Conservation (phyloP, 1,140 invertebrate species). For the Euglossa dilemma region DNA sequence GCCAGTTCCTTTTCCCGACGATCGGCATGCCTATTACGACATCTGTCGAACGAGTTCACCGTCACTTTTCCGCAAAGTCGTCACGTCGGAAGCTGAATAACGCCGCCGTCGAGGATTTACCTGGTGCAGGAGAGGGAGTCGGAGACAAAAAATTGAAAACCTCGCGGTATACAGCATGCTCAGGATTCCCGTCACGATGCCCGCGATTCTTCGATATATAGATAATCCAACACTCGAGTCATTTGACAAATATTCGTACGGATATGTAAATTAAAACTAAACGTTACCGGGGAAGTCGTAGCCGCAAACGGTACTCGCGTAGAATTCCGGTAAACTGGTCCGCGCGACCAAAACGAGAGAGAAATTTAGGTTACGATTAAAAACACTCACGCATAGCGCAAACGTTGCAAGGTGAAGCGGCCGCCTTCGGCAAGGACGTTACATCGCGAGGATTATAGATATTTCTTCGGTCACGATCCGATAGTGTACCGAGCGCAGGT, state of each 20-base stretch:
- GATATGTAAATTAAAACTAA: conserved; percentile 13
- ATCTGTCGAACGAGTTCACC: not conserved
- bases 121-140: not conserved
- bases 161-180: conserved; percentile 1
- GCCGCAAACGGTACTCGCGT: not conserved
- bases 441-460: not conserved
- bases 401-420: conserved; percentile 9
- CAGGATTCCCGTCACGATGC: conserved; percentile 49
- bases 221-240: conserved; percentile 34
- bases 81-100: conserved; percentile 46
- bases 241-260: not conserved
- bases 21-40: conserved; percentile 2
- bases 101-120: conserved; percentile 57
- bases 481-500: not conserved
- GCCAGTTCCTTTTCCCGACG: not conserved
- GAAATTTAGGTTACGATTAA: conserved; percentile 51
- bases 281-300: accelerated
- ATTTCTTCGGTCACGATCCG: not conserved
- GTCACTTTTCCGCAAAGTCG: conserved; percentile 35
- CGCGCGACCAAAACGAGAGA: conserved; percentile 2
- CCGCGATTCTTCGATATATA: conserved; percentile 15
- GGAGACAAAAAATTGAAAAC: conserved; percentile 16
- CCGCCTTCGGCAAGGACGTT: conserved; percentile 21
- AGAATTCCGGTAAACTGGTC: not conserved
- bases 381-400: conserved; percentile 1